Evolutionary conservation across 2,113 vertebrate genomes (phyloP).

Genomic region (Zosterops borbonicus): DNA sequence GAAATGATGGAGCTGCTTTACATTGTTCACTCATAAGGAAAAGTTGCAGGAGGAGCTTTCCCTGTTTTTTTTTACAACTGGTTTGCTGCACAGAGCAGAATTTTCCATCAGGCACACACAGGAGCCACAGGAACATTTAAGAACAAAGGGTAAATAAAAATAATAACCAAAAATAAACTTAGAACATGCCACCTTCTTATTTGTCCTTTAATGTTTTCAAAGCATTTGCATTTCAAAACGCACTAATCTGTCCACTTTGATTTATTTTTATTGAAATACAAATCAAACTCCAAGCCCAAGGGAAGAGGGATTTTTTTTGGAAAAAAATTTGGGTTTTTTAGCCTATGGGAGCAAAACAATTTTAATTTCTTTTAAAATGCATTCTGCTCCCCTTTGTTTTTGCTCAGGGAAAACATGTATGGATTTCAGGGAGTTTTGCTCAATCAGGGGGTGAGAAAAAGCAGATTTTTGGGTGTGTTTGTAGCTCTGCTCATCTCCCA

Average conservation of each 20-base stretch:
- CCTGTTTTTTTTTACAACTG: not conserved
- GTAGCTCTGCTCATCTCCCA: not conserved
- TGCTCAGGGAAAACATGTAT: not conserved
- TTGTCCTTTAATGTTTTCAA: slow-evolving; percentile 55
- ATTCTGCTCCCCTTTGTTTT: slow-evolving; percentile 40
- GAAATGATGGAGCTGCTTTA: not conserved
- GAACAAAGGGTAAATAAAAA: slow-evolving; percentile 61
- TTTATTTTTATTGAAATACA: slow-evolving; percentile 61
- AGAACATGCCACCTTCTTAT: slow-evolving; percentile 10
- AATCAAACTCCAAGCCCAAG: slow-evolving; percentile 47
- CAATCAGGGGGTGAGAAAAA: not conserved
- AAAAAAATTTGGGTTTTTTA: not conserved
- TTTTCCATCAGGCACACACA: not conserved
- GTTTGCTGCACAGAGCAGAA: not conserved
- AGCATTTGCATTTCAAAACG: slow-evolving; percentile 59
- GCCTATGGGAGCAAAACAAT: not conserved
- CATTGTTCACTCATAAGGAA: not conserved
- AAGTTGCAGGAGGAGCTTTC: not conserved
- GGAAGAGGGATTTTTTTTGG: not conserved
- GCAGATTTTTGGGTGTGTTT: not conserved
- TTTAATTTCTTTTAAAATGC: slow-evolving; percentile 43
- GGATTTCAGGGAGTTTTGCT: slow-evolving; percentile 11
- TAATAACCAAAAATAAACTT: slow-evolving; percentile 46
- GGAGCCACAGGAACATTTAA: slow-evolving; percentile 3
- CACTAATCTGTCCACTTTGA: slow-evolving; percentile 53